Percentiles rank a stretch among this genome's conserved stretches.
These are phyloP conservation scores for Calliphora vicina DNA, from an alignment of 1,140 invertebrate species.

Conservation along the genomic window DNA sequence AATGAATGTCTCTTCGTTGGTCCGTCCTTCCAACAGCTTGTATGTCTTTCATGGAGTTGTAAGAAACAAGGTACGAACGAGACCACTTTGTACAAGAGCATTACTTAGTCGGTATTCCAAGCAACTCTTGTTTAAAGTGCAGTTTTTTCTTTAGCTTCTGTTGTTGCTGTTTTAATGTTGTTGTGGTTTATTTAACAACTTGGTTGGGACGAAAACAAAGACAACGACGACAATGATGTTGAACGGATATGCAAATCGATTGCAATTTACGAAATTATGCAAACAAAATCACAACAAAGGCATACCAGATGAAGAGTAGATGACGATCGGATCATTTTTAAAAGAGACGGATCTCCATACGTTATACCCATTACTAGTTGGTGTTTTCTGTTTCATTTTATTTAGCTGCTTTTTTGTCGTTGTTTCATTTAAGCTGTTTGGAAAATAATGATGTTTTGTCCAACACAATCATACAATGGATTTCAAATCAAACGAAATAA, in stretches of 20 bases:
- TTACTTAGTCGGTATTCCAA: neutral
- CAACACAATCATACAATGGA: slow-evolving; percentile 31
- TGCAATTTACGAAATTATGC: slow-evolving; percentile 39
- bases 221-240: slow-evolving; percentile 13
- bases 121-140: slow-evolving; percentile 14
- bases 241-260: slow-evolving; percentile 41
- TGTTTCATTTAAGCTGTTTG: neutral
- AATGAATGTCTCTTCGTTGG: slow-evolving; percentile 7
- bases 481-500: slow-evolving; percentile 20
- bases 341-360: neutral
- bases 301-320: slow-evolving; percentile 17
- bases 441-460: slow-evolving; percentile 11
- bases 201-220: neutral
- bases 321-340: slow-evolving; percentile 24
- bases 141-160: neutral
- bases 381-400: neutral
- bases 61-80: neutral
- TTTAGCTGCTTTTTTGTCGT: neutral
- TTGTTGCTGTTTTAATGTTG: neutral
- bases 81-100: neutral
- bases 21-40: neutral
- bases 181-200: slow-evolving; percentile 16
- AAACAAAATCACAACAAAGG: slow-evolving; percentile 32
- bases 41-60: no score
- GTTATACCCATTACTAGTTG: neutral